These are phyloP conservation scores for Acleris cristana DNA, from an alignment of 2,888 invertebrate species.

Conservation along the genomic window DNA sequence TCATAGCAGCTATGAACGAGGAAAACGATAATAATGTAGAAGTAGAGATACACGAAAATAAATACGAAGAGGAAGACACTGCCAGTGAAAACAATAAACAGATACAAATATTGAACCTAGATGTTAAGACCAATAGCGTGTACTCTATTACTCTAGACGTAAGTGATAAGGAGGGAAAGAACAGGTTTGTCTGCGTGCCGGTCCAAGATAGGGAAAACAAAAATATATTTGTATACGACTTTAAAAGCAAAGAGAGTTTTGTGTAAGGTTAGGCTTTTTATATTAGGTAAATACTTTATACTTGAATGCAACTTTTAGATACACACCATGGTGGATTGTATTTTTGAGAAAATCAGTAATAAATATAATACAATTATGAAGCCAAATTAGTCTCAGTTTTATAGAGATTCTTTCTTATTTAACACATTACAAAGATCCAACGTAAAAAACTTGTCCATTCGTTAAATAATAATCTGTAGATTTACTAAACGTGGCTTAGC, in stretches of 20 bases:
- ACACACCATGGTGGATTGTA: no score
- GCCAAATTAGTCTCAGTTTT: no score
- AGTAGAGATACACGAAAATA: constrained; percentile 44
- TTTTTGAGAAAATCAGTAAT: no score
- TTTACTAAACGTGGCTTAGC: no score
- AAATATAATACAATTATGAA: no score
- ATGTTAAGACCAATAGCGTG: constrained; percentile 78
- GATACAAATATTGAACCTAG: constrained; percentile 81
- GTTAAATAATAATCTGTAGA: no score
- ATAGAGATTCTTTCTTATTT: no score
- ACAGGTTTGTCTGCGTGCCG: constrained; percentile 76
- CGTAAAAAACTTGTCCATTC: no score
- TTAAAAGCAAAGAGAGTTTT: constrained; percentile 79
- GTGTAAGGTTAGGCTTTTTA: constrained; percentile 51
- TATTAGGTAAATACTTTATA: constrained; percentile 3
- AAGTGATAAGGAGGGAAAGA: constrained; percentile 68
- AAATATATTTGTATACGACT: constrained; percentile 82
- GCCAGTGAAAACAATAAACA: constrained; percentile 77
- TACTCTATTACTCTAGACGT: constrained; percentile 80
- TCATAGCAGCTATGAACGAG: constrained; percentile 72
- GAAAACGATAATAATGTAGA: constrained; percentile 54
- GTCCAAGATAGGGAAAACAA: constrained; percentile 66
- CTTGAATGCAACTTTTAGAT: constrained; percentile 18
- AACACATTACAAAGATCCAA: no score
- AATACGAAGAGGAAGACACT: constrained; percentile 48